These are phyloP conservation scores for Passerina amoena DNA, from an alignment of 2,113 vertebrate genomes.

Conservation along the genomic window DNA sequence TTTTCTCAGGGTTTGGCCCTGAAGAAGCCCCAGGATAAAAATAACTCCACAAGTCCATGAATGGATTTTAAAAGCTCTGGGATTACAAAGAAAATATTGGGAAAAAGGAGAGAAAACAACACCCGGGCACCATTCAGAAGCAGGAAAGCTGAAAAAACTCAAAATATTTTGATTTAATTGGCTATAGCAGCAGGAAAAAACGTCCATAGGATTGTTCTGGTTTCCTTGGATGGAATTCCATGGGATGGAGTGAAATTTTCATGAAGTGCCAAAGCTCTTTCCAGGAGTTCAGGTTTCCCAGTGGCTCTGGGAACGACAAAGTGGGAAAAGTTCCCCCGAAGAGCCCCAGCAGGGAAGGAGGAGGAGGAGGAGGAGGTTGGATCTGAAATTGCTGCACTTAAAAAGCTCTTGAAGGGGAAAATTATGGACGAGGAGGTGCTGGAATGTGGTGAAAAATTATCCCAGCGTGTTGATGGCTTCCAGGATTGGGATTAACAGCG, in stretches of 20 bases:
- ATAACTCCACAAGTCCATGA: neutral
- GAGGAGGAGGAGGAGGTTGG: neutral
- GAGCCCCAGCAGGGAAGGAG: neutral
- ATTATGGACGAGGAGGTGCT: neutral
- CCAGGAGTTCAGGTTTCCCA: constrained; percentile 12
- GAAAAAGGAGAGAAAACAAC: neutral
- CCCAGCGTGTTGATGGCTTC: neutral
- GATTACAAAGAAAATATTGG: neutral
- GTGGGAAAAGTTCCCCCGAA: neutral
- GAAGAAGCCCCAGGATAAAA: neutral
- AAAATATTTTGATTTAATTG: neutral
- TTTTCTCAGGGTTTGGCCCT: neutral
- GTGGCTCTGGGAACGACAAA: neutral
- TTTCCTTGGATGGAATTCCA: neutral
- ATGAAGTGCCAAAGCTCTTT: neutral
- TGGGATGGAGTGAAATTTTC: neutral
- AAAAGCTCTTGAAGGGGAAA: neutral
- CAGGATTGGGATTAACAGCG: neutral
- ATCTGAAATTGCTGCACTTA: neutral
- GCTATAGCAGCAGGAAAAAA: neutral
- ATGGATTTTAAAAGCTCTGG: neutral
- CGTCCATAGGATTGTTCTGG: neutral
- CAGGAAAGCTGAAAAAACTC: neutral
- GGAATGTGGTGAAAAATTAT: constrained; percentile 19
- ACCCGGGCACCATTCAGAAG: neutral